phyloP scores from a whole-genome alignment of 2,113 vertebrate genomes.

The Axis porcinus region DNA sequence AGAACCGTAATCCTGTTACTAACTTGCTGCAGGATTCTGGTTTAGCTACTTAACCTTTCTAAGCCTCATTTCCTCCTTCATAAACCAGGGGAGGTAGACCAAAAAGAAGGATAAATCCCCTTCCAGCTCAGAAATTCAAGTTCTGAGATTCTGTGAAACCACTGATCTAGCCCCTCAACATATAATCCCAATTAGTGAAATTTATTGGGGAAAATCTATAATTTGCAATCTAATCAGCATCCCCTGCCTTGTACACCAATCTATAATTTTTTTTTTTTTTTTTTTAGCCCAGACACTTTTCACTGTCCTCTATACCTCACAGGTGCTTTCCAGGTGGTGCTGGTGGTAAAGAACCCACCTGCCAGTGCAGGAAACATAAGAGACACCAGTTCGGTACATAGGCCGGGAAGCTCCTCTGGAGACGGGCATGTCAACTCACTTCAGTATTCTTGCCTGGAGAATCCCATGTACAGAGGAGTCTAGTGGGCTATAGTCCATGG shows the following conservation, averaged over 20 bases:
- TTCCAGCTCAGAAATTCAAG: background rate
- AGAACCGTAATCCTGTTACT: background rate
- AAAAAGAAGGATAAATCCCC: background rate
- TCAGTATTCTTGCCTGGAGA: background rate
- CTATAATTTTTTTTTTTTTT: too few relatives aligned
- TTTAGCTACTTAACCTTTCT: background rate
- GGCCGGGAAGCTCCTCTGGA: background rate
- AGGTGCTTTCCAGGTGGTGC: background rate
- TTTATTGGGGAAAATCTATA: background rate
- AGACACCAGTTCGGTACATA: accelerated
- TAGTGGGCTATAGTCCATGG: background rate
- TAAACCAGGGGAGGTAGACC: background rate
- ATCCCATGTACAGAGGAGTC: background rate
- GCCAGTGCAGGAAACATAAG: background rate
- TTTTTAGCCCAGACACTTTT: background rate
- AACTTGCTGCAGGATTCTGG: background rate
- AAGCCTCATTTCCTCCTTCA: background rate
- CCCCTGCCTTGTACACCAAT: background rate
- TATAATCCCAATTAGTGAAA: background rate
- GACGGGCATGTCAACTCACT: too few relatives aligned
- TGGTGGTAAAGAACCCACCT: background rate
- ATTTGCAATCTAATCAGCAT: background rate
- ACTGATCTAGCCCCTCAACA: background rate
- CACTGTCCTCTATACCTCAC: background rate
- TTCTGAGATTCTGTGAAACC: background rate